Conservation (phyloP, 2,888 invertebrate genomes). For the Halictus ligatus region DNA sequence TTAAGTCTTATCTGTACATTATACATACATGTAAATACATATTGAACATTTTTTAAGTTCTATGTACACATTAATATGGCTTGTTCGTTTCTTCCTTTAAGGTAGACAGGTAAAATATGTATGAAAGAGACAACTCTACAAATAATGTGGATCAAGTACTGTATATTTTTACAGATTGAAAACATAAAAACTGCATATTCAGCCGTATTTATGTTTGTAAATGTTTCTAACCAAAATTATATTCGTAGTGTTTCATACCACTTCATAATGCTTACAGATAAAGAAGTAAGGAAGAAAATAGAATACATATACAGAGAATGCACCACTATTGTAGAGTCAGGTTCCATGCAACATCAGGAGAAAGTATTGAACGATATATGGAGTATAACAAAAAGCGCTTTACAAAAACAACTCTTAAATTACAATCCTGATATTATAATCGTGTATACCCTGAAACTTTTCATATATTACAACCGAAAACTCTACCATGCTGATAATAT, state of each 20-base stretch:
- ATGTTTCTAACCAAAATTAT: conserved; percentile 48
- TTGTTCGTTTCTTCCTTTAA: conserved; percentile 13
- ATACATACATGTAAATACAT: conserved; percentile 63
- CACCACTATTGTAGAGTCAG: conserved; percentile 8
- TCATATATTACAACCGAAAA: conserved; percentile 70
- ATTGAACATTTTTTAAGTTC: conserved; percentile 48
- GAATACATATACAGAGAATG: conserved; percentile 59
- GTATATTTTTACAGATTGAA: conserved; percentile 25
- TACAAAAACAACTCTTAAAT: conserved; percentile 65
- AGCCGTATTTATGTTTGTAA: conserved; percentile 28
- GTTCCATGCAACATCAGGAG: conserved; percentile 34
- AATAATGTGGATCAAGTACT: conserved; percentile 14
- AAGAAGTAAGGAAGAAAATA: conserved; percentile 66
- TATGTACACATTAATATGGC: conserved; percentile 2
- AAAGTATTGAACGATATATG: conserved; percentile 64
- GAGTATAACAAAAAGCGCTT: conserved; percentile 65
- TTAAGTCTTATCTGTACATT: conserved; percentile 53
- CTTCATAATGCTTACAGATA: conserved; percentile 59
- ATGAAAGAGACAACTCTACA: conserved; percentile 1
- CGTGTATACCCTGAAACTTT: conserved; percentile 70
- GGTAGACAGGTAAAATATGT: conserved; percentile 3
- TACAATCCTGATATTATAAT: conserved; percentile 66
- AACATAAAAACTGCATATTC: conserved; percentile 42
- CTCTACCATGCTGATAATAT: conserved; percentile 34
- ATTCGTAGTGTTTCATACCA: conserved; percentile 16